phyloP scores from a whole-genome alignment of 2,888 invertebrate species.

The Tetragonisca angustula region DNA sequence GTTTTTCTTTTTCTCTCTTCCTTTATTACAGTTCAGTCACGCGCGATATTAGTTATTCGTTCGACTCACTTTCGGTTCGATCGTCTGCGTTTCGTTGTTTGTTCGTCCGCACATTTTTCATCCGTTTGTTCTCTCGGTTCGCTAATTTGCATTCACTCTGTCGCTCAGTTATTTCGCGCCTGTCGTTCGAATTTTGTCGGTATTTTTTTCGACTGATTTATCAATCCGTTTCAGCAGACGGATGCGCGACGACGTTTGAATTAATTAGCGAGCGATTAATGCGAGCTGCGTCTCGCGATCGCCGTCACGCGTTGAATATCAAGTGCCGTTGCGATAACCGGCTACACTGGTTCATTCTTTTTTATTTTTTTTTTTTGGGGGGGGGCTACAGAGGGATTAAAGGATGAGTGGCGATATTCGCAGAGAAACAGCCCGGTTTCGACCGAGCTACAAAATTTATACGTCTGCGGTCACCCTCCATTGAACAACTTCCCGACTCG shows the following conservation, averaged over 20 bases:
- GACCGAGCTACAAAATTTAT: neutral
- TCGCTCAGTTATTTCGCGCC: neutral
- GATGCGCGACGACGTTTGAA: neutral
- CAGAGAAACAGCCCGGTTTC: neutral
- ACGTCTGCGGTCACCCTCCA: neutral
- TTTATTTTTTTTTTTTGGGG: too few species aligned
- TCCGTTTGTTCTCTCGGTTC: neutral
- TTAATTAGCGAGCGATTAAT: slow-evolving; percentile 13
- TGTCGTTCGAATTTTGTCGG: neutral
- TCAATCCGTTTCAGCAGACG: neutral
- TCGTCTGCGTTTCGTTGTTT: neutral
- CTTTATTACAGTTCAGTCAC: neutral
- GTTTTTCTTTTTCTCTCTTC: neutral
- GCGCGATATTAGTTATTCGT: neutral
- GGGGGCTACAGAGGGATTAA: neutral
- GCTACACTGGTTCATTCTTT: neutral
- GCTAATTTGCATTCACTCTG: neutral
- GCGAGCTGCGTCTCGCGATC: neutral
- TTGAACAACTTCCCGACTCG: neutral
- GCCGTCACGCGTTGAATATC: neutral
- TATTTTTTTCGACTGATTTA: neutral
- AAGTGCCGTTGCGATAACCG: neutral
- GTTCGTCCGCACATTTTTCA: neutral
- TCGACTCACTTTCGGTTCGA: neutral
- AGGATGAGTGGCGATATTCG: neutral